Evolutionary conservation across 2,888 invertebrate species (phyloP).

Genomic region (Aplocera efformata): DNA sequence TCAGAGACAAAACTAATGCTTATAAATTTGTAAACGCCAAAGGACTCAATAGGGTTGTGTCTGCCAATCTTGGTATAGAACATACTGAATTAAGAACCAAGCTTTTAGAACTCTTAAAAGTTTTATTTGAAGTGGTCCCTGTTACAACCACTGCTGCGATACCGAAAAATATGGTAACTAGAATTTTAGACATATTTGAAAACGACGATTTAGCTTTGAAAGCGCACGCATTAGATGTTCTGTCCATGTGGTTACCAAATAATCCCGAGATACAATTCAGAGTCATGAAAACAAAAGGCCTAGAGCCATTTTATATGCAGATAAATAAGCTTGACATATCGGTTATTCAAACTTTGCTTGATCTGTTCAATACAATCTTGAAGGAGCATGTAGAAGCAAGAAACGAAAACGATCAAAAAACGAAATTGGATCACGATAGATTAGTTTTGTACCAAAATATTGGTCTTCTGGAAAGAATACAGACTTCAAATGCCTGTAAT

Average conservation of each 20-base stretch:
- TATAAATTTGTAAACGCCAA: constrained; percentile 50
- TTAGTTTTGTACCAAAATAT: constrained; percentile 50
- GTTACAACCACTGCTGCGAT: constrained; percentile 39
- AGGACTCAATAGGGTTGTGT: constrained; percentile 48
- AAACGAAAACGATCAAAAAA: constrained; percentile 32
- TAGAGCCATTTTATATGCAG: constrained; percentile 60
- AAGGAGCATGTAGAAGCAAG: constrained; percentile 52
- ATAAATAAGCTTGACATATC: constrained; percentile 45
- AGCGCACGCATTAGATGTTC: constrained; percentile 48
- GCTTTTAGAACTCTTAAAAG: constrained; percentile 44
- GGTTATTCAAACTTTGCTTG: constrained; percentile 43
- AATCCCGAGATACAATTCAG: constrained; percentile 57
- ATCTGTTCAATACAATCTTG: constrained; percentile 58
- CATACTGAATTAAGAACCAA: constrained; percentile 40
- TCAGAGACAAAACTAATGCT: constrained; percentile 40
- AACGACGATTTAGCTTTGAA: constrained; percentile 48
- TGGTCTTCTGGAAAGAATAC: constrained; percentile 56
- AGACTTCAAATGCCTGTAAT: constrained; percentile 47
- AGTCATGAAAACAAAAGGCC: constrained; percentile 59
- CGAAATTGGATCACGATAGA: constrained; percentile 37
- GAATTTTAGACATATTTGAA: constrained; percentile 56
- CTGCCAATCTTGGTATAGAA: constrained; percentile 34
- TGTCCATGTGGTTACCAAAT: constrained; percentile 55
- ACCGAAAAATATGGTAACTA: constrained; percentile 49
- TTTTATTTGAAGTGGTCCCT: constrained; percentile 47